Conservation (phyloP, 2,888 invertebrate species). For the Terebella lapidaria region DNA sequence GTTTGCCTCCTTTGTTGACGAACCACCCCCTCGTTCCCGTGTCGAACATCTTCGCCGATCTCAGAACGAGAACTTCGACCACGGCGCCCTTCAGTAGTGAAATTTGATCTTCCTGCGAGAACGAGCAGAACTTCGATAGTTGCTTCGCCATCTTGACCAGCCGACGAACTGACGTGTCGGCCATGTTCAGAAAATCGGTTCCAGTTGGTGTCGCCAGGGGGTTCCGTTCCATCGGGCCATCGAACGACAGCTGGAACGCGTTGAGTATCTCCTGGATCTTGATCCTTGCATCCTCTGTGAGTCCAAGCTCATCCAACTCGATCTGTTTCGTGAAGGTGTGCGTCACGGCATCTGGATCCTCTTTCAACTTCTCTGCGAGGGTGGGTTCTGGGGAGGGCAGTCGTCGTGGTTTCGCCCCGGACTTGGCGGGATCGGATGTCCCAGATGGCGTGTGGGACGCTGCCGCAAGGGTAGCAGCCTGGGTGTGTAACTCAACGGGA, state of each 20-base stretch:
- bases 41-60: slow-evolving; percentile 45
- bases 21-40: slow-evolving; percentile 36
- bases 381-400: not conserved
- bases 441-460: not conserved
- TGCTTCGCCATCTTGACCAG: slow-evolving; percentile 71
- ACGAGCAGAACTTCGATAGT: slow-evolving; percentile 75
- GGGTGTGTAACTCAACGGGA: not conserved
- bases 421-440: not conserved
- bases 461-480: not conserved
- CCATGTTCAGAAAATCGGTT: slow-evolving; percentile 44
- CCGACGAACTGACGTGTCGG: slow-evolving; percentile 52
- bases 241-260: slow-evolving; percentile 18
- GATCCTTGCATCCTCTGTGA: slow-evolving; percentile 2
- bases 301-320: slow-evolving; percentile 6
- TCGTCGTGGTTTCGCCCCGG: not conserved
- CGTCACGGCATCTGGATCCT: slow-evolving; percentile 1
- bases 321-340: slow-evolving; percentile 15
- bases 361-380: not conserved
- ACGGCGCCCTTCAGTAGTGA: slow-evolving; percentile 31
- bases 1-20: slow-evolving; percentile 15
- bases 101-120: slow-evolving; percentile 91
- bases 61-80: slow-evolving; percentile 44
- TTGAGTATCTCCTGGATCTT: slow-evolving; percentile 10
- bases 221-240: slow-evolving; percentile 21
- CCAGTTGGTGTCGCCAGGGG: slow-evolving; percentile 33